These are phyloP conservation scores for Oreochromis grahami DNA, from an alignment of 2,797 vertebrate genomes.

Conservation along the genomic window DNA sequence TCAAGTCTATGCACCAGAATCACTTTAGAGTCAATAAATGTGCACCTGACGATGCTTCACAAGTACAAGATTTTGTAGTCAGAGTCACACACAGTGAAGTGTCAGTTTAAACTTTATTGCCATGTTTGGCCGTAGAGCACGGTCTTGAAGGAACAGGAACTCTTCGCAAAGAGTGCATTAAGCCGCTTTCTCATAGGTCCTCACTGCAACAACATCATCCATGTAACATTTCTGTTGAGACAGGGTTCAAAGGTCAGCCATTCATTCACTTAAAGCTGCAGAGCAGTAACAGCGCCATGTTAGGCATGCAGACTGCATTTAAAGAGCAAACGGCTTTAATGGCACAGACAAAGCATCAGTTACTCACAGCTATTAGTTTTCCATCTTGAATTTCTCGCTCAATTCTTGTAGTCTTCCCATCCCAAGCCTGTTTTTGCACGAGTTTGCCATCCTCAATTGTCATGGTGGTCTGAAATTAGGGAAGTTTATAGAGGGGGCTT, in stretches of 20 bases:
- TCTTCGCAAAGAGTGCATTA: neutral
- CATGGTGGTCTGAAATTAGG: constrained; percentile 77
- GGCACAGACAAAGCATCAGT: neutral
- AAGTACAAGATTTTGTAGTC: neutral
- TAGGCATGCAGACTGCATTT: neutral
- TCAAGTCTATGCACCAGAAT: neutral
- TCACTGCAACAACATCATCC: constrained; percentile 82
- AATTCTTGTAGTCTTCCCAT: constrained; percentile 85
- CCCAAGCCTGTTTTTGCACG: constrained; percentile 89
- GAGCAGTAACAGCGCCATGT: neutral
- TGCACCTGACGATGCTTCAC: neutral
- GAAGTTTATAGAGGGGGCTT: neutral
- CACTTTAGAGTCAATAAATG: neutral
- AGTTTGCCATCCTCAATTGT: constrained; percentile 84
- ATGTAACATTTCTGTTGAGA: constrained; percentile 83
- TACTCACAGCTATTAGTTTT: constrained; percentile 88
- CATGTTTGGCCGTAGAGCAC: neutral
- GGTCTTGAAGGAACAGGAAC: neutral
- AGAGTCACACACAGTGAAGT: neutral
- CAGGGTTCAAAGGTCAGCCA: neutral
- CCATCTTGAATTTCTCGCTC: constrained; percentile 85
- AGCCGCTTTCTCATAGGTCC: constrained; percentile 80
- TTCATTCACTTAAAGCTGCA: neutral
- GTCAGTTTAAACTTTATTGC: constrained; percentile 46
- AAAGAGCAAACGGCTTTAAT: neutral